phyloP scores from a whole-genome alignment of 2,888 invertebrate genomes.

The Meteorus cinctellus region DNA sequence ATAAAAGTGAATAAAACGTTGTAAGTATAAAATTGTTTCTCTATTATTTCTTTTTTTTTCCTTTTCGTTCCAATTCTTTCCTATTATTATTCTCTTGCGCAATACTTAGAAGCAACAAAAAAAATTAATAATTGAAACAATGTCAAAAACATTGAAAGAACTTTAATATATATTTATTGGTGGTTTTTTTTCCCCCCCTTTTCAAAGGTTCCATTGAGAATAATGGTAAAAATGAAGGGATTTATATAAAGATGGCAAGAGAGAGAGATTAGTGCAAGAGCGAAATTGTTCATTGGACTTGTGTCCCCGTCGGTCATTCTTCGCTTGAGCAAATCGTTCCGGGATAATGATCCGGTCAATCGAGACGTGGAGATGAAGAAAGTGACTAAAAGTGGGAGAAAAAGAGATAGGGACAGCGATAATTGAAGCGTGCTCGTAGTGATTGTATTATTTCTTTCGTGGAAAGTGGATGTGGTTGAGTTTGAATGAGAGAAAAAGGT shows the following conservation, averaged over 20 bases:
- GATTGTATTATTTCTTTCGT: constrained; percentile 51
- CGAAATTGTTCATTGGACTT: constrained; percentile 15
- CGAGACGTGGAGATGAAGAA: constrained; percentile 45
- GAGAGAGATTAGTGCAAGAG: constrained; percentile 10
- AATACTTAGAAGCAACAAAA: background rate
- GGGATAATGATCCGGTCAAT: constrained; percentile 39
- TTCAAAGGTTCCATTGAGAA: background rate
- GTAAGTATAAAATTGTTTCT: constrained; percentile 4
- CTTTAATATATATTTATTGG: background rate
- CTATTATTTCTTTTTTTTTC: constrained; percentile 11
- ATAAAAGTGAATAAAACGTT: constrained; percentile 9
- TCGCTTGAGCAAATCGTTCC: constrained; percentile 37
- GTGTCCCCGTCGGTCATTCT: constrained; percentile 28
- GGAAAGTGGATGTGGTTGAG: constrained; percentile 31
- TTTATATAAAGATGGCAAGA: background rate
- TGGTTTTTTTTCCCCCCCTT: background rate
- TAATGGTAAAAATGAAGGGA: background rate
- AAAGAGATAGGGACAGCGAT: constrained; percentile 56
- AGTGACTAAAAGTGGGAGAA: constrained; percentile 22
- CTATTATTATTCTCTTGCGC: background rate
- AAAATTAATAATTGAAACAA: constrained; percentile 9
- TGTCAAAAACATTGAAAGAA: constrained; percentile 1
- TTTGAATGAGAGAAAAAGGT: constrained; percentile 23
- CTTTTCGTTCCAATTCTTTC: background rate
- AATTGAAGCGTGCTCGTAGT: constrained; percentile 57